Evolutionary conservation across 2,113 vertebrate species (phyloP), one percentile per base, ranked within the genome.

Genomic region (Pituophis catenifer): DNA sequence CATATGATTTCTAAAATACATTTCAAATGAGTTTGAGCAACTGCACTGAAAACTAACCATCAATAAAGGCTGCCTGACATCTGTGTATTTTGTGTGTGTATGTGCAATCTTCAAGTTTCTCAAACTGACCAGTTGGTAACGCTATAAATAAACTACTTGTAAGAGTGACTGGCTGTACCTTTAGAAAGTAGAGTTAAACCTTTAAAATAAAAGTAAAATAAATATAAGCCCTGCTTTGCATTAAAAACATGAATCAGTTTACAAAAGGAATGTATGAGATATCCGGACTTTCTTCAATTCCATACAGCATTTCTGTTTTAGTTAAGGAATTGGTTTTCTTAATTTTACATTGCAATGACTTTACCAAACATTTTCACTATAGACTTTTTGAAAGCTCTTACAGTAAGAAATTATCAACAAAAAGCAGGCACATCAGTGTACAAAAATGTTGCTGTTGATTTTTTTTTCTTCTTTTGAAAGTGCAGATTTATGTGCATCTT

Each of bases 371-470:
- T 97, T 93, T 96, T 96, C 97, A 97, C 97, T 96, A 97, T 96
- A 97, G 96, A 96, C 97, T 97, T 97, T 53, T 94, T 95, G 97
- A 97, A 97, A 97, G 97, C 97, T 97, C 97, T 97, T 97, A 98
- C 98, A 98, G 97, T 98, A 98, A 97, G 96, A 98, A 98, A 98
- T 98, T 96, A 96, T 96, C 95, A 94, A 98, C 97, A 97, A 98
- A 89, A 97, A 97, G 98, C 98, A 98, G 98, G 98, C 98, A 98
- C 98, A 88, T 98, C 95, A 97, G 97, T 97, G 97, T 97, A 97
- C 98, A 97, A 96, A 95, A 97, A 97, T 94, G 94, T 95, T 94
- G 93, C 94, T 94, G 96, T 94, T 58, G 94, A 85, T 92, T 89
- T 38, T 54, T 89, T 10, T 9, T 54, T 95, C 95, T 97, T 95